A percentile compares a stretch with the other conserved stretches of the same genome.
phyloP scores from a whole-genome alignment of 1,140 invertebrate genomes.

The Cherax destructor region DNA sequence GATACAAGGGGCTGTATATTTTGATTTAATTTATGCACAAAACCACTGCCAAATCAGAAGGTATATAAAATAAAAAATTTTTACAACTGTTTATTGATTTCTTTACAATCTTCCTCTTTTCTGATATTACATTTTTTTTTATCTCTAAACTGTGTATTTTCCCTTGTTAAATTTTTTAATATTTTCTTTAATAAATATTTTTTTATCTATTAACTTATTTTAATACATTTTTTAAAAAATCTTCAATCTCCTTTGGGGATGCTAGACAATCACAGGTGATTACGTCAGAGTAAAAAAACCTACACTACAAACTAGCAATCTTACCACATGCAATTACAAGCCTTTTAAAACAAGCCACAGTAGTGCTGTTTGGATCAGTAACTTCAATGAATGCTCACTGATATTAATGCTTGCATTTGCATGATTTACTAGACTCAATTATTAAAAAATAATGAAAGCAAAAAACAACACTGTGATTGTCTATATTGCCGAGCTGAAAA shows the following conservation, averaged over 20 bases:
- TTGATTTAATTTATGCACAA: too few relatives aligned
- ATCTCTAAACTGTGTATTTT: conserved; percentile 4
- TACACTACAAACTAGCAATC: neutral
- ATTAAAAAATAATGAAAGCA: neutral
- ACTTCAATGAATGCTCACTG: neutral
- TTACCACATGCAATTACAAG: conserved; percentile 1
- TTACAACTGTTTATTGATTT: conserved; percentile 4
- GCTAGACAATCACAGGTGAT: neutral
- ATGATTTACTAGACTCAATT: neutral
- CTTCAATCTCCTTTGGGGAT: conserved; percentile 3
- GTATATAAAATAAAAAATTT: neutral
- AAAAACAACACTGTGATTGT: neutral
- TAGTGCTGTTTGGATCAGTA: neutral
- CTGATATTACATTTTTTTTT: conserved; percentile 8
- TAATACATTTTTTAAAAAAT: neutral
- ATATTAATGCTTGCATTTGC: neutral
- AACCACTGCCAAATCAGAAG: neutral
- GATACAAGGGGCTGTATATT: too few relatives aligned
- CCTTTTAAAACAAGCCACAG: neutral
- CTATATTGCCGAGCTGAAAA: conserved; percentile 7
- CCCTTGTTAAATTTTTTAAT: neutral
- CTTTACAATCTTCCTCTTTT: conserved; percentile 10
- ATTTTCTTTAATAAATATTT: neutral
- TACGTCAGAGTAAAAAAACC: neutral
- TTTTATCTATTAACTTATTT: neutral